Conservation (phyloP, 2,888 invertebrate genomes). For the Nephrocerus scutellatus region DNA sequence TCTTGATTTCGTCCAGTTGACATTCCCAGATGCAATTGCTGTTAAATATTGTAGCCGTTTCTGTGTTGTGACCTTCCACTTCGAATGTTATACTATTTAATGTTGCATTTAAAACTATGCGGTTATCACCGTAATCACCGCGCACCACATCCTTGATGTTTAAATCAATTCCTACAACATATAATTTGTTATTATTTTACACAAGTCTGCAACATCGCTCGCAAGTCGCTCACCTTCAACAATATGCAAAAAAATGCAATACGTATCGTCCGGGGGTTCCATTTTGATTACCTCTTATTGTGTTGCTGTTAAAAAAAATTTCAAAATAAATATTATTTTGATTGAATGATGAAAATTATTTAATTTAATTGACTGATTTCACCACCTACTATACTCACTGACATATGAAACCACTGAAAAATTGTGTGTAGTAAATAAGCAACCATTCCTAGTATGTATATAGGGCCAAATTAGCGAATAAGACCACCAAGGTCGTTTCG, state of each 20-base stretch:
- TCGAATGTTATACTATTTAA: conserved; percentile 61
- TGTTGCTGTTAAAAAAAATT: background rate
- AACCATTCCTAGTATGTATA: too few species aligned
- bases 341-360: background rate
- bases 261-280: conserved; percentile 26
- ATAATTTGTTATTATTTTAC: too few species aligned
- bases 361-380: too few species aligned
- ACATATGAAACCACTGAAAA: too few species aligned
- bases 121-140: conserved; percentile 13
- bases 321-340: background rate
- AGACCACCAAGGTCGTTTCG: too few species aligned
- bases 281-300: conserved; percentile 8
- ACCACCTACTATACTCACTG: too few species aligned
- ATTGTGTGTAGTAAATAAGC: too few species aligned
- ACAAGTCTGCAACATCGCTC: too few species aligned
- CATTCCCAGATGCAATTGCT: conserved; percentile 75
- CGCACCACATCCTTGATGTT: conserved; percentile 49
- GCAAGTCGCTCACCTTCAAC: conserved; percentile 32
- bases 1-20: conserved; percentile 61
- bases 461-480: too few species aligned
- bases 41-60: conserved; percentile 57
- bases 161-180: conserved; percentile 55
- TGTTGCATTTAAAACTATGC: conserved; percentile 54
- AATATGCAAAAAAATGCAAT: conserved; percentile 39
- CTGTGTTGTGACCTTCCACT: conserved; percentile 57